Evolutionary conservation across 2,888 invertebrate genomes (phyloP).

Genomic region (Perdita meconis): DNA sequence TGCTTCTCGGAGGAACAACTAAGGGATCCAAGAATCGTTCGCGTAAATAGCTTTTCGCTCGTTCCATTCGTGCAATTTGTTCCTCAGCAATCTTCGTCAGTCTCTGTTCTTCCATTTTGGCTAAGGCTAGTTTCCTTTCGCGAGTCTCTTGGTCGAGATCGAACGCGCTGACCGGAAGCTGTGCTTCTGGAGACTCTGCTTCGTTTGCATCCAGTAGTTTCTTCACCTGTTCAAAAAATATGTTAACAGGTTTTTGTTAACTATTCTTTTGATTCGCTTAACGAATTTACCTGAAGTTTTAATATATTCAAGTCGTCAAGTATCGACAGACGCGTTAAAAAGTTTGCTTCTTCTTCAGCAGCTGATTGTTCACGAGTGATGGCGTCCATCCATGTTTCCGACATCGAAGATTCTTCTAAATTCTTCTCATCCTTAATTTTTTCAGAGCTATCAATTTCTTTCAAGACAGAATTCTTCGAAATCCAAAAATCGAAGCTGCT

Average conservation of each 20-base stretch:
- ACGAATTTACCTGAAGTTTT: background rate
- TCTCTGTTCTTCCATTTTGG: slow-evolving; percentile 85
- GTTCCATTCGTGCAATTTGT: slow-evolving; percentile 86
- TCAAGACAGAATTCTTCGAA: background rate
- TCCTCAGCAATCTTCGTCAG: slow-evolving; percentile 85
- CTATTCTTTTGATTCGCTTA: background rate
- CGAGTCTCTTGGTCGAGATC: slow-evolving; percentile 86
- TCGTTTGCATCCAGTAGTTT: slow-evolving; percentile 86
- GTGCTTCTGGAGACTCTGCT: slow-evolving; percentile 85
- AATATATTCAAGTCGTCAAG: slow-evolving; percentile 12
- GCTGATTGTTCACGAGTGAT: background rate
- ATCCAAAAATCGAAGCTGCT: background rate
- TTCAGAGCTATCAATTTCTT: background rate
- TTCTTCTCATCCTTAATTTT: background rate
- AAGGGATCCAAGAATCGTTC: slow-evolving; percentile 86
- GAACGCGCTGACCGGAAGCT: slow-evolving; percentile 87
- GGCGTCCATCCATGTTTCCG: slow-evolving; percentile 25
- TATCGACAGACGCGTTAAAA: background rate
- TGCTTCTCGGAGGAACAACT: slow-evolving; percentile 83
- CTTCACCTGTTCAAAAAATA: slow-evolving; percentile 29
- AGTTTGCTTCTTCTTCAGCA: background rate
- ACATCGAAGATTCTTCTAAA: background rate
- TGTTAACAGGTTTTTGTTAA: no score
- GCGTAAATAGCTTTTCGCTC: slow-evolving; percentile 86
- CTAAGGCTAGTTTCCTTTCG: slow-evolving; percentile 81